phyloP scores from a whole-genome alignment of 1,140 invertebrate species.

The Psilanteris sp. region DNA sequence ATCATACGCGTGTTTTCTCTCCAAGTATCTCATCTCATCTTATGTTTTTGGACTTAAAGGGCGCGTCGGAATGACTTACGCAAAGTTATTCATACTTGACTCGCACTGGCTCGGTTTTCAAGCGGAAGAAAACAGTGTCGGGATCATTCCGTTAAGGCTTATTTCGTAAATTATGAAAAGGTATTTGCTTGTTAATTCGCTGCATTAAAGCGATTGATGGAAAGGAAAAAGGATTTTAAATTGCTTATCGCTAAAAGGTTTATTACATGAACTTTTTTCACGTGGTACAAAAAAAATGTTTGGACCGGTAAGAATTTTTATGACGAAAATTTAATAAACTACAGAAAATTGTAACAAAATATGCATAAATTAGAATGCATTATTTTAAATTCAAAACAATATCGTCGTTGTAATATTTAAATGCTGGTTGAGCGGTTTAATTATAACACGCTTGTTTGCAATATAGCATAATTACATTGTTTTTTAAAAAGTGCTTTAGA shows the following conservation, averaged over 20 bases:
- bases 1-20: constrained; percentile 30
- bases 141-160: constrained; percentile 13
- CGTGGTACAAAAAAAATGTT: too few species aligned
- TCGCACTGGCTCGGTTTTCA: constrained; percentile 16
- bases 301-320: background rate
- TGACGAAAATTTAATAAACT: constrained; percentile 3
- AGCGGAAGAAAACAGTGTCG: constrained; percentile 27
- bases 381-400: too few species aligned
- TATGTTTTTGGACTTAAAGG: constrained; percentile 29
- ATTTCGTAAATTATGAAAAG: constrained; percentile 48
- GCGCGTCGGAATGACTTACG: constrained; percentile 43
- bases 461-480: too few species aligned
- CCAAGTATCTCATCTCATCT: constrained; percentile 9
- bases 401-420: too few species aligned
- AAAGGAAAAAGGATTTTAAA: too few species aligned
- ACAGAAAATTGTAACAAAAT: background rate
- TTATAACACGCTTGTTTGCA: too few species aligned
- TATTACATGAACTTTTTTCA: too few species aligned
- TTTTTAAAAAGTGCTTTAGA: too few species aligned
- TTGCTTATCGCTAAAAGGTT: too few species aligned
- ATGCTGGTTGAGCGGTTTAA: too few species aligned
- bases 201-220: constrained; percentile 18
- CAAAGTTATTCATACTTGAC: constrained; percentile 32
- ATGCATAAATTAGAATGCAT: too few species aligned
- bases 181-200: constrained; percentile 19